Percentiles rank a stretch among this genome's conserved stretches.
These are phyloP conservation scores for Patagioenas fasciata DNA, from an alignment of 2,113 vertebrate species.

Conservation along the genomic window DNA sequence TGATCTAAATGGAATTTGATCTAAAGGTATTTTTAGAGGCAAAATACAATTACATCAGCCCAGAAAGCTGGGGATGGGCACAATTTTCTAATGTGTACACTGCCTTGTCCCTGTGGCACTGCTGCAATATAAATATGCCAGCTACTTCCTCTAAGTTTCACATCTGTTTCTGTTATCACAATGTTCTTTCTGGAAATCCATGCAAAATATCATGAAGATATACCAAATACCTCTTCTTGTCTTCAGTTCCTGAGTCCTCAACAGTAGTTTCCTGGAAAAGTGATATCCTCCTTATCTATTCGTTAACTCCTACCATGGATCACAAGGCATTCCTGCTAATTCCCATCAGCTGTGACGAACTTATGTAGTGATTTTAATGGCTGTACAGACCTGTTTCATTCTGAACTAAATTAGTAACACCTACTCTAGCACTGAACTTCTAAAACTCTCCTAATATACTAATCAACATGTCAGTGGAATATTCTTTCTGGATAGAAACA, in stretches of 20 bases:
- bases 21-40: not conserved
- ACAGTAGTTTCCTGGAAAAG: conserved; percentile 50
- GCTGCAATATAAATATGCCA: not conserved
- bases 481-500: conserved; percentile 74
- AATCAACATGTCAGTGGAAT: conserved; percentile 77
- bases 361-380: conserved; percentile 70
- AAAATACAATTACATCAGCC: not conserved
- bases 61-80: not conserved
- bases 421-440: conserved; percentile 70
- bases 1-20: not conserved
- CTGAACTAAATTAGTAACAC: conserved; percentile 76
- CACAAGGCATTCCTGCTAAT: conserved; percentile 63
- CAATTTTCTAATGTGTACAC: fast-evolving
- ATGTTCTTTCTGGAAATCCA: conserved; percentile 7
- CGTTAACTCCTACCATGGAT: conserved; percentile 52
- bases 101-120: not conserved
- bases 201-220: not conserved
- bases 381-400: conserved; percentile 65
- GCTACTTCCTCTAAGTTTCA: not conserved
- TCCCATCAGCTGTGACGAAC: conserved; percentile 65
- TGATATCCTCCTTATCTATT: conserved; percentile 49
- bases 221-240: conserved; percentile 8
- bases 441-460: conserved; percentile 76
- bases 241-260: not conserved
- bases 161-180: not conserved